Evolutionary conservation across 2,797 vertebrate species (phyloP).

Genomic region (Acanthiza pusilla): DNA sequence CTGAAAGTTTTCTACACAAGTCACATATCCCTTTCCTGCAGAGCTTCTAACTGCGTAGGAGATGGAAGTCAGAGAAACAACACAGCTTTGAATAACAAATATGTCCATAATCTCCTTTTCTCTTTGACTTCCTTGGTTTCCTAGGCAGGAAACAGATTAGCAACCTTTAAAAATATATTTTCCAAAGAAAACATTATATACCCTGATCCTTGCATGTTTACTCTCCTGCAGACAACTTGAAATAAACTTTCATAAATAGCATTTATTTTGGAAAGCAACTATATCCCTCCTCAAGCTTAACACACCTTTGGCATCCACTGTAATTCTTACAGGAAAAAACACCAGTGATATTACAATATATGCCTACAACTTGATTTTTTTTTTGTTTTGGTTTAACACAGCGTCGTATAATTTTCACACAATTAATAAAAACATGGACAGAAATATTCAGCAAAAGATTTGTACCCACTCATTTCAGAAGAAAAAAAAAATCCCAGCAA

Average conservation of each 20-base stretch:
- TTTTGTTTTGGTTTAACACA: neutral
- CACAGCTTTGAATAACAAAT: neutral
- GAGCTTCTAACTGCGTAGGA: neutral
- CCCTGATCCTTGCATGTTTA: neutral
- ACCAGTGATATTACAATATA: neutral
- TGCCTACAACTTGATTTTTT: neutral
- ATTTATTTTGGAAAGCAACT: neutral
- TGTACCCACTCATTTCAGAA: neutral
- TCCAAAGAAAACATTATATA: neutral
- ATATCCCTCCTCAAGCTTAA: neutral
- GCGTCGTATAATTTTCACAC: neutral
- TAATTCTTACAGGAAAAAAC: neutral
- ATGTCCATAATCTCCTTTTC: neutral
- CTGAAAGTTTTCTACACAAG: conserved; percentile 7
- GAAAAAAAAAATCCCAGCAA: neutral
- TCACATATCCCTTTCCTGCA: neutral
- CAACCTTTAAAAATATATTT: neutral
- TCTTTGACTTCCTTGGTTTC: neutral
- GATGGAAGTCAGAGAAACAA: conserved; percentile 24
- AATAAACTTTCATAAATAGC: neutral
- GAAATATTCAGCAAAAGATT: neutral
- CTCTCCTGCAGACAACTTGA: neutral
- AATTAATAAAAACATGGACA: neutral
- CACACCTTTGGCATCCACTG: neutral
- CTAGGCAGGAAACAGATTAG: neutral